These are phyloP conservation scores for Cepphus grylle DNA, from an alignment of 2,113 vertebrate genomes.

Conservation along the genomic window DNA sequence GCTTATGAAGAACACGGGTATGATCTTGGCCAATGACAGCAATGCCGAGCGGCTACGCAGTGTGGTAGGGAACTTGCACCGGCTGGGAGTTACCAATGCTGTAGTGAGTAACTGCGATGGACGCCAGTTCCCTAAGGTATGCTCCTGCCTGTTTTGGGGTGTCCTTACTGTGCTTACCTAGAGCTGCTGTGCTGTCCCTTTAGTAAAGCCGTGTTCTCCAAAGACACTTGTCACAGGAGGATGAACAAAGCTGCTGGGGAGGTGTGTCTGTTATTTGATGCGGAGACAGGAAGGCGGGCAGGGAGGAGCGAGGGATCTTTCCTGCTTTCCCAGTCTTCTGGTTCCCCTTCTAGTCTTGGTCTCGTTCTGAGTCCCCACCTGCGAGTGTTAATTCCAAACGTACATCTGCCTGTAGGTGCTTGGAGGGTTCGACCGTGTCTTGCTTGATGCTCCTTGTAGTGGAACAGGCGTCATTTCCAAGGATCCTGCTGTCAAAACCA, in stretches of 20 bases:
- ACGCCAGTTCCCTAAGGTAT: constrained; percentile 91
- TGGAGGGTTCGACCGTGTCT: constrained; percentile 92
- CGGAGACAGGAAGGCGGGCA: not conserved
- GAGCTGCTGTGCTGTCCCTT: not conserved
- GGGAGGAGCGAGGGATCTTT: not conserved
- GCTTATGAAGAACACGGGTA: constrained; percentile 96
- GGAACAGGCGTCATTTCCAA: constrained; percentile 96
- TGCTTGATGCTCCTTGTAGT: constrained; percentile 94
- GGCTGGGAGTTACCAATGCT: constrained; percentile 91
- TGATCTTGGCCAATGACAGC: constrained; percentile 92
- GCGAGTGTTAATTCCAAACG: not conserved
- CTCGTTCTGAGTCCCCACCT: not conserved
- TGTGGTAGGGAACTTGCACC: constrained; percentile 95
- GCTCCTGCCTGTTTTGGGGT: not conserved
- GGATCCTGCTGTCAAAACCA: constrained; percentile 95
- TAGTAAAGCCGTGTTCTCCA: not conserved
- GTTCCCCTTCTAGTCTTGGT: not conserved
- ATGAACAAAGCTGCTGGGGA: not conserved
- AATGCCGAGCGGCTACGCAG: constrained; percentile 86
- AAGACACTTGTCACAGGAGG: not conserved
- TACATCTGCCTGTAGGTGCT: constrained; percentile 77
- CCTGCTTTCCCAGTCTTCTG: not conserved
- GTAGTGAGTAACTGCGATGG: constrained; percentile 92
- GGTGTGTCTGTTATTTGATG: not conserved
- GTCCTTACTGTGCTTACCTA: not conserved